Base-by-base conservation (phyloP, 2,113 vertebrate species). In the Neogale vison region DNA sequence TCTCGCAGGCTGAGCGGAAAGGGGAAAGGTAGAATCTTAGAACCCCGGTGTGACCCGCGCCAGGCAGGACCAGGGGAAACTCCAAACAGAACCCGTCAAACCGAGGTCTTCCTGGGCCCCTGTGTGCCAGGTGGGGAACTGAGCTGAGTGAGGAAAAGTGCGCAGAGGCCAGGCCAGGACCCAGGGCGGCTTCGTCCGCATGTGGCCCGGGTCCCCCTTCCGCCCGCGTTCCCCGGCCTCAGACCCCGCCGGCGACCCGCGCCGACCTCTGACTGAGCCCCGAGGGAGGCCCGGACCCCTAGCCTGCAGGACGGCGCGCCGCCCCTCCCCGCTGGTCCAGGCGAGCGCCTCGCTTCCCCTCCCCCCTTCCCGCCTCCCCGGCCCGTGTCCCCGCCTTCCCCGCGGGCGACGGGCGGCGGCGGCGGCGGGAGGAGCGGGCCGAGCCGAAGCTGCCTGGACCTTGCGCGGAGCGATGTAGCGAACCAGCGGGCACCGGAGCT, bases 291-390 rank as follows among this genome's bases (percentile, higher is more conserved):
- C 74, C 11, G 63, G 87, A 95, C 90, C 95, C 96, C 92, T 20
- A 23, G 83, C 47, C 92, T 1, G 76, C n/a, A 9, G 88, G 85
- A 83, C 92, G 6, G 95, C 84, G 59, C 96, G 92, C 93, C 14
- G 90, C 79, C 96, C 98, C 97, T 98, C 97, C 96, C 94, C 76
- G 85, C 80, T 7, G 63, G 94, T 98, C 90, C 97, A 24, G 74
- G 80, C 90, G 17, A 45, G 76, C 5, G 85, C 96, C 96, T 97
- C 86, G 95, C 88, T 89, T 97, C 97, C 97, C 96, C 97, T 96
- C 96, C 98, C 94, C 98, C 95, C 97, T 96, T 97, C 98, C 98
- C 97, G 97, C 97, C 97, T 98, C 97, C 97, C 93, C 45, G 65
- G 89, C 85, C 96, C 17, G 96, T 98, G 97, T 97, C 97, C 97